phyloP scores from a whole-genome alignment of 2,797 vertebrate species.

The Carapus acus region DNA sequence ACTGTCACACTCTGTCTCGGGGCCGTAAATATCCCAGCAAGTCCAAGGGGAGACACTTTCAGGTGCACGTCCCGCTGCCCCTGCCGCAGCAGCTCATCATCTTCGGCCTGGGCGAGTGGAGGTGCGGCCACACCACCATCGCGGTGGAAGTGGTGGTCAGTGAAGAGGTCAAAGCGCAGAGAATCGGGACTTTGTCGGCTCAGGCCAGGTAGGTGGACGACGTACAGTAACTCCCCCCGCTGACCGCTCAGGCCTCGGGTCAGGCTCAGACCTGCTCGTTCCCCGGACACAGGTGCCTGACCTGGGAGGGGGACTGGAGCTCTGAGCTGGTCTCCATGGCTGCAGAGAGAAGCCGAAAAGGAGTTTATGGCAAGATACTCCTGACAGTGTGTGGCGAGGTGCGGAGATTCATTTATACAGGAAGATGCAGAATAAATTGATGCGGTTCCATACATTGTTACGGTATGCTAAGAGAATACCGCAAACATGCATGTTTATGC shows the following conservation, averaged over 20 bases:
- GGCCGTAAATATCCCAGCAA: slow-evolving; percentile 62
- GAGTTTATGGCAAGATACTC: slow-evolving; percentile 77
- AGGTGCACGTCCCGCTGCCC: slow-evolving; percentile 78
- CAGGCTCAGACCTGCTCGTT: too few species aligned
- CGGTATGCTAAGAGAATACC: too few species aligned
- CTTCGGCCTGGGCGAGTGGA: slow-evolving; percentile 83
- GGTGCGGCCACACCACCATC: slow-evolving; percentile 55
- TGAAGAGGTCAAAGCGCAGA: slow-evolving; percentile 62
- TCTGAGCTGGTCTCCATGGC: slow-evolving; percentile 69
- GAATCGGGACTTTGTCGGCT: slow-evolving; percentile 70
- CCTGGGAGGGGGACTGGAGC: slow-evolving; percentile 82
- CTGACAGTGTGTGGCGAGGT: slow-evolving; percentile 77
- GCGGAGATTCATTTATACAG: slow-evolving; percentile 2
- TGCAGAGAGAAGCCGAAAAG: slow-evolving; percentile 66
- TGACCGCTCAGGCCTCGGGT: too few species aligned
- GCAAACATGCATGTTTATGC: too few species aligned
- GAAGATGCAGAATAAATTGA: too few species aligned
- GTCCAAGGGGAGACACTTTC: slow-evolving; percentile 71
- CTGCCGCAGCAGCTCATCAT: slow-evolving; percentile 79
- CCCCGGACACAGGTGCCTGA: slow-evolving; percentile 78
- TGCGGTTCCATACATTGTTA: too few species aligned
- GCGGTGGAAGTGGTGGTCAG: slow-evolving; percentile 74
- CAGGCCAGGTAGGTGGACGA: slow-evolving; percentile 61
- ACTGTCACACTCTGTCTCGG: not conserved
- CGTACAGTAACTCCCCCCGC: not conserved